These are phyloP conservation scores for Hetaerina titia DNA, from an alignment of 2,888 invertebrate genomes.

Conservation along the genomic window DNA sequence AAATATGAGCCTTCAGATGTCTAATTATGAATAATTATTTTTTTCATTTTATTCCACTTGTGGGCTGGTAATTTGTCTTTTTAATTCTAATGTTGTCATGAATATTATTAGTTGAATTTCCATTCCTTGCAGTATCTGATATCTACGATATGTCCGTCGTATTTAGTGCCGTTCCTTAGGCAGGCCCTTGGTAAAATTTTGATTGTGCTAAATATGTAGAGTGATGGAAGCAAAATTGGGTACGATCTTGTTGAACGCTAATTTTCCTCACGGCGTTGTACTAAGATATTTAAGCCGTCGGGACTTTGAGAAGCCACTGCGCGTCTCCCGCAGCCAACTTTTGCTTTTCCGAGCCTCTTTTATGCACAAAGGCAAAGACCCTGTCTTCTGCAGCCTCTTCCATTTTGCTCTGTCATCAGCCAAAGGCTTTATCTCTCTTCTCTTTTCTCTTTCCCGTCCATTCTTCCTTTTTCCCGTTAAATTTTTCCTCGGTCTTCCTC, in stretches of 20 bases:
- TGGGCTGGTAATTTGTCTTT: too few relatives aligned
- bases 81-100: too few relatives aligned
- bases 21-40: too few relatives aligned
- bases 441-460: background rate
- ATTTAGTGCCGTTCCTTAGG: too few relatives aligned
- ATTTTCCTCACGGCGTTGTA: background rate
- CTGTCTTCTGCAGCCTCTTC: background rate
- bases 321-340: background rate
- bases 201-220: background rate
- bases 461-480: background rate
- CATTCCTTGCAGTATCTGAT: too few relatives aligned
- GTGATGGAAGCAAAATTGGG: background rate
- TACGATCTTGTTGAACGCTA: background rate
- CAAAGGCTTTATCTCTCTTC: background rate
- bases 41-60: too few relatives aligned
- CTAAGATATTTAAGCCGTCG: background rate
- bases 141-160: too few relatives aligned
- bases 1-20: too few relatives aligned
- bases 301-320: background rate
- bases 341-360: background rate
- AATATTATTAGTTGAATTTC: too few relatives aligned
- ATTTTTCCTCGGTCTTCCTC: too few relatives aligned
- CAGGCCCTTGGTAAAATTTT: background rate
- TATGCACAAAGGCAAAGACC: background rate
- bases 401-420: background rate